Evolutionary conservation across 2,797 vertebrate genomes (phyloP), one percentile per base, ranked within the genome.

Genomic region (Paramormyrops hopkinsi): DNA sequence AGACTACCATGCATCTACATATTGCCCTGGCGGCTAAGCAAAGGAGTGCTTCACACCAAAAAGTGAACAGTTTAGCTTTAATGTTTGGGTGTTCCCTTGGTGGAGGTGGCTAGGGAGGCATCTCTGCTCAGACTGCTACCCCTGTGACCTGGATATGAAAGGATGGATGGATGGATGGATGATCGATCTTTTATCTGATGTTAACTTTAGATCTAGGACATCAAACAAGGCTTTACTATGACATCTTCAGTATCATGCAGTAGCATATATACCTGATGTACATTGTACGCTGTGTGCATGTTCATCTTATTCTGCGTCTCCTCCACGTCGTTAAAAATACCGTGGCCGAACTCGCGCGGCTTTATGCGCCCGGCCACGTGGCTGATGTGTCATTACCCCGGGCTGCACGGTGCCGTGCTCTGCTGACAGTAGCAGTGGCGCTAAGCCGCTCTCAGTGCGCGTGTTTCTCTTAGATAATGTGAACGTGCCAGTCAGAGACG

Each of bases 381-480:
- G 33, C 33, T 44, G 17, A 79, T 8, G 37, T 8, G 37, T 44
- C 73, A 8, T 44, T 44, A 19, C 37, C 33, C 73, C 5, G 2
- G 33, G 37, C 37, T 0, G 11, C 73, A 14, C 33, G 37, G 14
- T n/a, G 33, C 37, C 73, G 14, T 3, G 73, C 46, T 85, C 22
- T 51, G 46, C 50, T 51, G 46, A 53, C 83, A 50, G 83, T 51
- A 22, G 83, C 44, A 12, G 1, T 2, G 25, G n/a, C 22, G 83
- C 83, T 85, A 51, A 85, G 48, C 83, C 22, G 83, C 44, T 51
- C 22, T 51, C 44, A 2, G 46, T 22, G 83, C 11, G 83, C 22
- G 48, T 85, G 83, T 85, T 85, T 85, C 83, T 85, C 83, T 50
- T 14, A 12, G 83, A 51, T 85, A 85, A 85, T 85, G 46, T 11